These are phyloP conservation scores for Acrocephalus kingi DNA, from an alignment of 2,113 vertebrate genomes.

Conservation along the genomic window DNA sequence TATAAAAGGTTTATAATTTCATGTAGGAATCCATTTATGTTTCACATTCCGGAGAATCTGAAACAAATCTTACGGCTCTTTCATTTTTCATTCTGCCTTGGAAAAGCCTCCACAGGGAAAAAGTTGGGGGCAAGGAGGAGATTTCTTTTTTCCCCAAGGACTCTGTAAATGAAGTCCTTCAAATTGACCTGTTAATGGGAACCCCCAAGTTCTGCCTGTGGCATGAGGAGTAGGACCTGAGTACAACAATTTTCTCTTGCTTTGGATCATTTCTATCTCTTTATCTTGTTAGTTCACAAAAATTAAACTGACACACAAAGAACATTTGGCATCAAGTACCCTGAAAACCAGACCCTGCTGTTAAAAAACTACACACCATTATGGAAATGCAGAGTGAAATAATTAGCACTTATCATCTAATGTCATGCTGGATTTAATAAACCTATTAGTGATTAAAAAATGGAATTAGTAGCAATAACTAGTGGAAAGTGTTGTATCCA, in stretches of 20 bases:
- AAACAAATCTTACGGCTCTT: background rate
- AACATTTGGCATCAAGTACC: background rate
- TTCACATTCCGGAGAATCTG: background rate
- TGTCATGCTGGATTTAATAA: background rate
- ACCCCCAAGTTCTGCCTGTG: background rate
- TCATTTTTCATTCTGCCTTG: background rate
- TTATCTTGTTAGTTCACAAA: background rate
- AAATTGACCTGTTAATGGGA: background rate
- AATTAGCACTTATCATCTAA: background rate
- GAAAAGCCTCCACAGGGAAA: background rate
- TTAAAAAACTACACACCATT: background rate
- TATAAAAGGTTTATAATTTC: background rate
- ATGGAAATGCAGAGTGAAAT: background rate
- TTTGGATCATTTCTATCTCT: background rate
- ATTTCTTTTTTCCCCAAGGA: background rate
- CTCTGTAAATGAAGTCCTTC: background rate
- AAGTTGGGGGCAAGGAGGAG: fast-evolving
- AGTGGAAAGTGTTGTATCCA: background rate
- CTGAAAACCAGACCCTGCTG: background rate
- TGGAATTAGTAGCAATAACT: background rate
- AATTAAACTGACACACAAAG: background rate
- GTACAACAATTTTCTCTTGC: background rate
- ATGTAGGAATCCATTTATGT: background rate
- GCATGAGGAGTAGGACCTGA: background rate
- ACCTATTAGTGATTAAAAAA: background rate